phyloP scores from a whole-genome alignment of 2,113 vertebrate genomes.

The Chaetorhynchus papuensis region DNA sequence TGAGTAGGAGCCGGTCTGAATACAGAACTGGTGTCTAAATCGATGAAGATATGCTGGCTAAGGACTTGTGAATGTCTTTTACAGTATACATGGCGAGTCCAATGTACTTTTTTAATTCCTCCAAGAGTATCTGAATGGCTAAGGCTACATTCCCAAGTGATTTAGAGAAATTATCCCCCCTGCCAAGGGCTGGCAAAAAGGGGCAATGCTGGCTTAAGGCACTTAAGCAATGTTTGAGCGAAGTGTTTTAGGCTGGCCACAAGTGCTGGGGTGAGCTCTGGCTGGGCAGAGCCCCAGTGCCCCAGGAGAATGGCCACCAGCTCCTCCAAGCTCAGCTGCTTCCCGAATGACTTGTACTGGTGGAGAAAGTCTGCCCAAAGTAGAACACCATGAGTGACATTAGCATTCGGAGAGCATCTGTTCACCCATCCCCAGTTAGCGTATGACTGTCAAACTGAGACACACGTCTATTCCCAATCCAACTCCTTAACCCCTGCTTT shows the following conservation, averaged over 20 bases:
- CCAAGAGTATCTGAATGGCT: neutral
- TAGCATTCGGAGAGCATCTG: conserved; percentile 64
- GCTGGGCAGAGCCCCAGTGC: neutral
- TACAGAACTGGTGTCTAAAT: neutral
- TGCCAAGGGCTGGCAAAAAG: neutral
- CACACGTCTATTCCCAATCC: conserved; percentile 58
- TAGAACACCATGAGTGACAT: conserved; percentile 63
- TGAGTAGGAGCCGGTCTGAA: neutral
- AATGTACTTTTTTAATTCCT: conserved; percentile 47
- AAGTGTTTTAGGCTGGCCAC: neutral
- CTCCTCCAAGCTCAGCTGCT: neutral
- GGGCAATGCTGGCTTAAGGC: neutral
- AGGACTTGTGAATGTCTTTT: neutral
- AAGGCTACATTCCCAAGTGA: neutral
- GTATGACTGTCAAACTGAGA: conserved; percentile 56
- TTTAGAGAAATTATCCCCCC: neutral
- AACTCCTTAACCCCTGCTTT: conserved; percentile 60
- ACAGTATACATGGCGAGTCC: neutral
- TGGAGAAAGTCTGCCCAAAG: conserved; percentile 57
- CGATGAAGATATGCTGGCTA: neutral
- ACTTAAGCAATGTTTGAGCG: neutral
- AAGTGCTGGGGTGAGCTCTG: fast-evolving
- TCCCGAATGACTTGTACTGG: conserved; percentile 42
- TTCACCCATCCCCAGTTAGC: conserved; percentile 61
- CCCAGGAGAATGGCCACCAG: neutral